Base-by-base conservation (phyloP, 2,113 vertebrate genomes). In the Megaceryle maxima region DNA sequence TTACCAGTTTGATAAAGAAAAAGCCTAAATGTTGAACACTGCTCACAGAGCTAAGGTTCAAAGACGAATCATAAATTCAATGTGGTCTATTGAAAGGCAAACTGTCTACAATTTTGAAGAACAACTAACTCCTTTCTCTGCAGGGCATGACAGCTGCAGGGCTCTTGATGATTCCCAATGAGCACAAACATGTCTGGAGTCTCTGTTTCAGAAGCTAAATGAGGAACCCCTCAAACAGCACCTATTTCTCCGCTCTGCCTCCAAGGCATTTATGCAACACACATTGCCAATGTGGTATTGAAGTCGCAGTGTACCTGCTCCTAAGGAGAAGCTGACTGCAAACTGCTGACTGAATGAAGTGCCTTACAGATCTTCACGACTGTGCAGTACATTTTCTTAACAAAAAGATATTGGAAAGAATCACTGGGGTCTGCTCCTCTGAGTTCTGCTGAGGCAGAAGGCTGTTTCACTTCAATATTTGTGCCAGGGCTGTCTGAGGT, bases 61-160 rank as follows among this genome's bases (percentile, higher is more conserved):
- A 35, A 87, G 56, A 92, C 77, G 21, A 96, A 94, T 95, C 90
- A 48, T 83, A 88, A 88, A 76, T 95, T 86, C 39, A 46, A 3
- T 94, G 18, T 43, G 14, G 43, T 66, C 64, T 70, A 69, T 72
- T 97, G 87, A 95, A 96, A 94, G 75, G 72, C 14, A 1, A 95
- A 82, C 83, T 95, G 87, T 81, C 93, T 62, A 77, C 8, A 13
- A 63, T 90, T 62, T 94, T 56, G 44, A 48, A 72, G 92, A 97
- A 97, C 84, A 97, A 91, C 72, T 12, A 55, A 59, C 41, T 63
- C 39, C 92, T 97, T 97, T 96, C 83, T 96, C 67, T 82, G 13
- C 28, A 87, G 83, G 28, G 75, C 28, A 91, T 67, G 90, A 83
- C 86, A 95, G 94, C 96, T 96, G 93, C 77, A 66, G 46, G 76